These are phyloP conservation scores for Riptortus pedestris DNA, from an alignment of 1,140 invertebrate genomes.

Conservation along the genomic window DNA sequence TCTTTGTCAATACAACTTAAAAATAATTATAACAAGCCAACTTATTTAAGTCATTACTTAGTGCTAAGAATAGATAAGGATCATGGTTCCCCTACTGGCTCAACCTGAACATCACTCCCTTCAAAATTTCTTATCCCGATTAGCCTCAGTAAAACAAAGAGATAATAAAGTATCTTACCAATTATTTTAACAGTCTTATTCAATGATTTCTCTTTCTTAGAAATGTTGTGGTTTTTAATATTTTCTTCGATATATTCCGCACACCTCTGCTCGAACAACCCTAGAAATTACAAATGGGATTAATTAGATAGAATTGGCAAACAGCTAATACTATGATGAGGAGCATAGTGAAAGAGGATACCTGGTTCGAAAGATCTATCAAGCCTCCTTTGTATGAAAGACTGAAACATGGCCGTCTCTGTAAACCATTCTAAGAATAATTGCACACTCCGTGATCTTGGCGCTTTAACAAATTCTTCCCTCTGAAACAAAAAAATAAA, in stretches of 20 bases:
- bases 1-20: too few relatives aligned
- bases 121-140: too few relatives aligned
- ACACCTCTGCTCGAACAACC: constrained; percentile 36
- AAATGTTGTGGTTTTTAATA: constrained; percentile 24
- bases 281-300: constrained; percentile 30
- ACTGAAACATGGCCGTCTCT: constrained; percentile 66
- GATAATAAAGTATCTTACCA: too few relatives aligned
- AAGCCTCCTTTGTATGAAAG: constrained; percentile 35
- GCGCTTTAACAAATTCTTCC: constrained; percentile 48
- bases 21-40: too few relatives aligned
- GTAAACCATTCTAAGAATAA: constrained; percentile 73
- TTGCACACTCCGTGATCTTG: constrained; percentile 49
- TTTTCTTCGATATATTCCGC: constrained; percentile 33
- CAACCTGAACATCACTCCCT: too few relatives aligned
- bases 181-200: constrained; percentile 33
- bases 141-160: too few relatives aligned
- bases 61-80: too few relatives aligned
- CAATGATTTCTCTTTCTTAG: constrained; percentile 29
- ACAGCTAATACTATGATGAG: too few relatives aligned
- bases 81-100: too few relatives aligned
- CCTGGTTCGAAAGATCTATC: constrained; percentile 26
- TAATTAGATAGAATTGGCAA: too few relatives aligned
- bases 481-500: constrained; percentile 38
- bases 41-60: too few relatives aligned
- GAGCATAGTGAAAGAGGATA: constrained; percentile 13